These are phyloP conservation scores for Jaculus jaculus DNA, from an alignment of 2,113 vertebrate genomes.

Conservation along the genomic window DNA sequence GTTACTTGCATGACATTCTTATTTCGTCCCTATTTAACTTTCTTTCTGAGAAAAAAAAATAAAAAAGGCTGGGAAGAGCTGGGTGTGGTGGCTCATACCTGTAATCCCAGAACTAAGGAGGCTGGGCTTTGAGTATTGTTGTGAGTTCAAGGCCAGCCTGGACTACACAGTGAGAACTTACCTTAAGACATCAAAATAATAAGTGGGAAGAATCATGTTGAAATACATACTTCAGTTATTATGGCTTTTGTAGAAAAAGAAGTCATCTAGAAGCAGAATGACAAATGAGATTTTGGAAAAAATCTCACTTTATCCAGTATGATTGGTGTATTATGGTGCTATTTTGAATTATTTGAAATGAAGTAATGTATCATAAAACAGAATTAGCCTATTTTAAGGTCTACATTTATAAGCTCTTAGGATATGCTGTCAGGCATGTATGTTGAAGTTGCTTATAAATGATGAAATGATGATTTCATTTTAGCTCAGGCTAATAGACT, in stretches of 20 bases:
- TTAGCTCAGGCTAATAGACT: constrained; percentile 49
- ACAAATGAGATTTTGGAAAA: constrained; percentile 27
- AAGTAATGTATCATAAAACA: constrained; percentile 58
- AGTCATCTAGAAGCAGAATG: constrained; percentile 43
- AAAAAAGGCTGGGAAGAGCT: not conserved
- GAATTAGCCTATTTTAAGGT: constrained; percentile 64
- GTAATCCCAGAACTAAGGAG: not conserved
- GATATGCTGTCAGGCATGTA: constrained; percentile 61
- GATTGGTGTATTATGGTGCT: constrained; percentile 32
- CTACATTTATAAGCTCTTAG: constrained; percentile 61
- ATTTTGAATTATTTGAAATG: constrained; percentile 58
- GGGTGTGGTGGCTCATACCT: not conserved
- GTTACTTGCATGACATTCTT: not conserved
- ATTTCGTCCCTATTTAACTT: not conserved
- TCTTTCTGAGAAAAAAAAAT: not conserved
- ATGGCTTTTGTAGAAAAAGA: constrained; percentile 40
- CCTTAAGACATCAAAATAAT: not conserved
- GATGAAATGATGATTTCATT: constrained; percentile 61
- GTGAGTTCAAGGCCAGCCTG: not conserved
- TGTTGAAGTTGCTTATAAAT: constrained; percentile 69
- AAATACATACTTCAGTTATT: constrained; percentile 48
- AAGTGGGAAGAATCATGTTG: not conserved
- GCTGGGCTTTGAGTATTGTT: not conserved
- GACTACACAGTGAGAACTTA: not conserved
- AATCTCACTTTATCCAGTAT: constrained; percentile 55